Evolutionary conservation across 1,140 invertebrate species (phyloP), one percentile per base, ranked within the genome.

Genomic region (Frieseomelitta varia): DNA sequence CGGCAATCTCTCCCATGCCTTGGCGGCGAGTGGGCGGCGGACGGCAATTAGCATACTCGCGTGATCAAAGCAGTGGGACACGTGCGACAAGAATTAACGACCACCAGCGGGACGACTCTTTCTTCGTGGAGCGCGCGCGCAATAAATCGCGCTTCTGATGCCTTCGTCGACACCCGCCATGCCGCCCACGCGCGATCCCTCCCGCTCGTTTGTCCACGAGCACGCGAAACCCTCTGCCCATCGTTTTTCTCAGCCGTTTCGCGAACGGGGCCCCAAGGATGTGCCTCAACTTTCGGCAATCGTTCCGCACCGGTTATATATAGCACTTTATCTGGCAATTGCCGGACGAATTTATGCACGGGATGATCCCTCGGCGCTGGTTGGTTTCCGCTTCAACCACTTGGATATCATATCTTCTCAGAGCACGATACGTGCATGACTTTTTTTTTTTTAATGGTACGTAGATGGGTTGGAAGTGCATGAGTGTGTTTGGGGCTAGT

Each of bases 21-120:
- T 39, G 58, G 85, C 63, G 55, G 82, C 67, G 86, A 85, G 89
- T 90, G 84, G 89, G 89, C 86, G 88, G 85, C 81, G 89, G 87
- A 80, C 79, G 85, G 81, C 87, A 91, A 91, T 91, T 91, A 91
- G 90, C 90, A 90, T 91, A 91, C 89, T 87, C 89, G 87, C 89
- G 85, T 88, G 90, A 91, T 91, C 90, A 91, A 91, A 91, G 90
- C 83, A 81, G 69, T 71, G 87, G 81, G 83, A 90, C 85, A 83
- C 85, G 87, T 83, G 89, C 87, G 89, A 88, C 89, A 82, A 79
- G 87, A 88, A 89, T 89, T 85, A 90, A 90, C 89, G 89, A 88
- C 74, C 86, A 88, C 86, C 85, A 82, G 74, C 85, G 76, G 85
- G 74, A 85, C 72, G 71, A 84, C 86, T 90, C 88, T 90, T 84